Base-by-base conservation (phyloP, 2,113 vertebrate genomes). In the Coptodon bakossiorum region DNA sequence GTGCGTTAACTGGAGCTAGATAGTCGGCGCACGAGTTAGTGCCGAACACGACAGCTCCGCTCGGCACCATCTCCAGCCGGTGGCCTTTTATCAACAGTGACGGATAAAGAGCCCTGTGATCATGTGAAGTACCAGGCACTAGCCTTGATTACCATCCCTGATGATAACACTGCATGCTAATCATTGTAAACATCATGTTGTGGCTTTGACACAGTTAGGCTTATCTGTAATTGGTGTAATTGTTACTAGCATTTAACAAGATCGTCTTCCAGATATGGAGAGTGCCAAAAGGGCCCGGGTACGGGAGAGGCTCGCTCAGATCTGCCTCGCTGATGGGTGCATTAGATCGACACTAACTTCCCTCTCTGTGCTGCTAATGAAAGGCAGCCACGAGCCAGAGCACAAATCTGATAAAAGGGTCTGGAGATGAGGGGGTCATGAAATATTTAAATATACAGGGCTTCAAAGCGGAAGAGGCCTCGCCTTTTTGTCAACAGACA, bases 371-470 rank as follows among this genome's bases (percentile, higher is more conserved):
- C 86, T 84, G 85, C 91, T 95, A 96, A 96, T 95, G 94, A 96
- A 95, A 95, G 83, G 91, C 90, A 90, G 89, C 90, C 85, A 88
- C 57, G 34, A 93, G 93, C 93, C 94, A 93, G 80, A 88, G 92
- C 90, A 86, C 90, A 95, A 92, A 95, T 94, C 91, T 40, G 63
- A 91, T 91, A 93, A 95, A 94, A 95, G 92, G 91, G 92, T 68
- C 90, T 94, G 79, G 88, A 94, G 93, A 95, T 59, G 89, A 91
- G 85, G 78, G 79, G 87, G 90, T 94, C 92, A 95, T 96, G 94
- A 96, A 96, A 97, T 96, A 96, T 97, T 96, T 93, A 96, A 94
- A 96, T 95, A 88, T 90, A 82, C 81, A 56, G 82, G 88, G 94
- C 95, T 96, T 96, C 96, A 97, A 96, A 96, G 95, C 53, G 43